A percentile compares a stretch with the other conserved stretches of the same genome.
These are phyloP conservation scores for Scomber scombrus DNA, from an alignment of 2,113 vertebrate genomes.

Conservation along the genomic window DNA sequence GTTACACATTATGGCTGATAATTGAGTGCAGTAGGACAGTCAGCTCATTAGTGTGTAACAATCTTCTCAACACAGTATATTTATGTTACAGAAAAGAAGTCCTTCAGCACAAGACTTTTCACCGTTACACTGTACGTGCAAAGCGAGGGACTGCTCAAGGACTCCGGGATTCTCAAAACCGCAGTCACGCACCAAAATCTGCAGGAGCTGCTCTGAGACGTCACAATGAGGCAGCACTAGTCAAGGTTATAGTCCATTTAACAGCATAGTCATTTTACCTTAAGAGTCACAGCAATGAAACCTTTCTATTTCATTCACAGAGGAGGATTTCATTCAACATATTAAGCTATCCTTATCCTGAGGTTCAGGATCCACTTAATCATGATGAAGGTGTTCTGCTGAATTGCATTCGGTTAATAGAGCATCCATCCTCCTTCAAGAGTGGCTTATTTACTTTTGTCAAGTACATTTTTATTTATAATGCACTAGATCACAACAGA, in stretches of 20 bases:
- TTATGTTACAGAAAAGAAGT: slow-evolving; percentile 85
- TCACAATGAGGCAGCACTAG: slow-evolving; percentile 90
- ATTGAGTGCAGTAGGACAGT: not conserved
- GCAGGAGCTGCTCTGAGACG: slow-evolving; percentile 92
- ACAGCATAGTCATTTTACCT: not conserved
- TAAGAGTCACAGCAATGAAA: not conserved
- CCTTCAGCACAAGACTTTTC: slow-evolving; percentile 95
- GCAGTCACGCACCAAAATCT: slow-evolving; percentile 85
- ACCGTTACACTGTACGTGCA: slow-evolving; percentile 95
- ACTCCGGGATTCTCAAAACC: slow-evolving; percentile 88
- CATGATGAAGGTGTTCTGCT: not conserved
- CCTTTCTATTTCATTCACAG: not conserved
- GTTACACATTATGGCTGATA: not conserved
- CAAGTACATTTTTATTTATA: too few relatives aligned
- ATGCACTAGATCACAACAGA: too few relatives aligned
- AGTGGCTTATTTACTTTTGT: not conserved
- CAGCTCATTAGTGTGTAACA: not conserved
- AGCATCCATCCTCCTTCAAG: not conserved
- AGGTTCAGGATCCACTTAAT: not conserved
- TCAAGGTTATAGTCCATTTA: slow-evolving; percentile 57
- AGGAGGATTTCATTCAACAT: too few relatives aligned
- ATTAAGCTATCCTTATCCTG: not conserved
- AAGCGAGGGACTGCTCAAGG: slow-evolving; percentile 92
- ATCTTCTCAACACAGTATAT: not conserved
- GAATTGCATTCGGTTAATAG: not conserved